Evolutionary conservation across 2,797 vertebrate species (phyloP).

Genomic region (Chaetodon trifasciatus): DNA sequence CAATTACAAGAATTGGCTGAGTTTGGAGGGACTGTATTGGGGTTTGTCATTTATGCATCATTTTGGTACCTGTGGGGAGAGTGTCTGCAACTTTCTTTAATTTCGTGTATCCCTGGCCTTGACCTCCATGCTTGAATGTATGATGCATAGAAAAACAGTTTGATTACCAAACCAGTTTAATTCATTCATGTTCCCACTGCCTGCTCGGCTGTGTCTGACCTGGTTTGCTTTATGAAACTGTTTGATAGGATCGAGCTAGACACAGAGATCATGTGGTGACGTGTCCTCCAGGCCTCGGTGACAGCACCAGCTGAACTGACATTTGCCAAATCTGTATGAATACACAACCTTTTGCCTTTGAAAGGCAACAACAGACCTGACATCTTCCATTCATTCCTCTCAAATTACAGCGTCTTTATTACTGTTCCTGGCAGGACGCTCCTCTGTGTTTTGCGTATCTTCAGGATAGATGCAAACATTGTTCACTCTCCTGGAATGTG

Average conservation of each 20-base stretch:
- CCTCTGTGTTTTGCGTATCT: slow-evolving; percentile 1
- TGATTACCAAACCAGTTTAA: not conserved
- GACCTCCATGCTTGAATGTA: not conserved
- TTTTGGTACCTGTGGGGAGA: not conserved
- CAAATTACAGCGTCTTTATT: slow-evolving; percentile 46
- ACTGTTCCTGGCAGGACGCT: slow-evolving; percentile 23
- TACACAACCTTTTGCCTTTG: slow-evolving; percentile 61
- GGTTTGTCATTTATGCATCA: not conserved
- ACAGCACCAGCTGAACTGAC: slow-evolving; percentile 52
- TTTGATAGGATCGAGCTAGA: not conserved
- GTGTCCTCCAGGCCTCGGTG: slow-evolving; percentile 20
- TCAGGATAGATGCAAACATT: slow-evolving; percentile 27
- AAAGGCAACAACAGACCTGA: slow-evolving; percentile 49
- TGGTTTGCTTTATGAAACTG: not conserved
- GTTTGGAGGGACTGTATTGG: not conserved
- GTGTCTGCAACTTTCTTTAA: not conserved
- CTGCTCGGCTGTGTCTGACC: slow-evolving; percentile 9
- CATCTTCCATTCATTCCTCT: slow-evolving; percentile 53
- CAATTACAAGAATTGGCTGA: not conserved
- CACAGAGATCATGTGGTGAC: slow-evolving; percentile 14
- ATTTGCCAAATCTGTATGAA: slow-evolving; percentile 59
- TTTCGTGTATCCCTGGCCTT: not conserved
- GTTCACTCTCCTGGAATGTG: slow-evolving; percentile 54
- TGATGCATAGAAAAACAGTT: not conserved
- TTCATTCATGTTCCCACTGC: slow-evolving; percentile 1